phyloP scores from a whole-genome alignment of 2,797 vertebrate genomes.

The Dipus sagitta region DNA sequence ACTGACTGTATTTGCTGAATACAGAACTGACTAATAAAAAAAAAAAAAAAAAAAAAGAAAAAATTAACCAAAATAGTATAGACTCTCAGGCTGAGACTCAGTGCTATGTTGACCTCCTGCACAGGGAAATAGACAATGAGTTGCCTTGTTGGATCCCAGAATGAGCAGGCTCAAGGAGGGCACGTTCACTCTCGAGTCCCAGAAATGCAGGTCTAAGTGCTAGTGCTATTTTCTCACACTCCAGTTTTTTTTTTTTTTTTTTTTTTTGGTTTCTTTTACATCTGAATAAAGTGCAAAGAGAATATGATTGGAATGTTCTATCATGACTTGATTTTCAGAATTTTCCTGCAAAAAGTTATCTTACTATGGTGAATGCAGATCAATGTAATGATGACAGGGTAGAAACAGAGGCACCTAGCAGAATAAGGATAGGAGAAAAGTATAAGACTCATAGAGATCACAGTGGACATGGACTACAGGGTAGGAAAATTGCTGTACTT shows the following conservation, averaged over 20 bases:
- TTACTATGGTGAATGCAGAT: not conserved
- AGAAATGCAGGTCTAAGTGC: not conserved
- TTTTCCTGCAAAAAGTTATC: not conserved
- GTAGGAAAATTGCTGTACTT: not conserved
- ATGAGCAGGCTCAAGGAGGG: not conserved
- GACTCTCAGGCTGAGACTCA: not conserved
- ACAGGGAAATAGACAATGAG: not conserved
- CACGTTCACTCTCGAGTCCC: not conserved
- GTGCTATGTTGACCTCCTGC: not conserved
- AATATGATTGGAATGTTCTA: not conserved
- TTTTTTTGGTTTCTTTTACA: not conserved
- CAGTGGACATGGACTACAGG: not conserved
- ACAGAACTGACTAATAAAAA: no score
- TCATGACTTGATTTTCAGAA: not conserved
- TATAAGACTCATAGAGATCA: not conserved
- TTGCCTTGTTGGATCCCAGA: no score
- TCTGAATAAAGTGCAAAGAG: not conserved
- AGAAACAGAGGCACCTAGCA: not conserved
- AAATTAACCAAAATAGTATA: not conserved
- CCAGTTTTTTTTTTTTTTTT: not conserved
- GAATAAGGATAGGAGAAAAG: not conserved
- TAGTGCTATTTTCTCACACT: not conserved
- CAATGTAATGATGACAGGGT: not conserved
- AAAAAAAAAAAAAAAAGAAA: no score
- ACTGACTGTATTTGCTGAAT: no score